phyloP scores from a whole-genome alignment of 2,113 vertebrate species.

The Gambusia holbrooki region DNA sequence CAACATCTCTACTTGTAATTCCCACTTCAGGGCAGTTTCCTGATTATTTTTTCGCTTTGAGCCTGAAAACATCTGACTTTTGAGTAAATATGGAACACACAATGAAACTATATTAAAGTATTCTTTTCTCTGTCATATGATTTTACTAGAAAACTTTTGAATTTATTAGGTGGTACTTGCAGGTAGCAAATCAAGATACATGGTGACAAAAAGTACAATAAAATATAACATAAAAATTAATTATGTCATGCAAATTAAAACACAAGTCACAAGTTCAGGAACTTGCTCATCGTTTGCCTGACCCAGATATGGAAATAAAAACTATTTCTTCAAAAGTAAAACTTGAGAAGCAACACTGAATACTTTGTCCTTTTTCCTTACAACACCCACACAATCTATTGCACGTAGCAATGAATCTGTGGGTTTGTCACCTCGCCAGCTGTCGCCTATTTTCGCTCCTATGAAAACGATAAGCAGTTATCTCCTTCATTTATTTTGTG shows the following conservation, averaged over 20 bases:
- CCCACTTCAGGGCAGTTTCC: too few relatives aligned
- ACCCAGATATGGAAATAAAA: slow-evolving; percentile 48
- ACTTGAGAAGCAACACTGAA: background rate
- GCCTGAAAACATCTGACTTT: too few relatives aligned
- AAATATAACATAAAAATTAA: too few relatives aligned
- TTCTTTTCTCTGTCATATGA: too few relatives aligned
- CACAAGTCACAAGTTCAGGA: slow-evolving; percentile 33
- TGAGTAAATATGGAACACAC: too few relatives aligned
- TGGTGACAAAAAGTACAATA: too few relatives aligned
- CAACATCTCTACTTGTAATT: too few relatives aligned
- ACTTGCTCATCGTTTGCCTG: slow-evolving; percentile 34
- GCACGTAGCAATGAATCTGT: slow-evolving; percentile 15
- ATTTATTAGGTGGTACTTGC: too few relatives aligned
- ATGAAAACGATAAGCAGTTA: slow-evolving; percentile 27
- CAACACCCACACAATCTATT: slow-evolving; percentile 26
- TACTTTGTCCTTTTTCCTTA: background rate
- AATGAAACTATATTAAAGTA: too few relatives aligned
- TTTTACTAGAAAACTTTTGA: too few relatives aligned
- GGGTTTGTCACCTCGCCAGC: slow-evolving; percentile 24
- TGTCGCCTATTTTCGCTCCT: slow-evolving; percentile 24
- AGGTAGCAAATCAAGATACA: too few relatives aligned
- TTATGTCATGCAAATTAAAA: slow-evolving; percentile 35
- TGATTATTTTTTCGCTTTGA: too few relatives aligned
- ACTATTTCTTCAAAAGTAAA: slow-evolving; percentile 11
- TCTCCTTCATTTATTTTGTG: slow-evolving; percentile 33